These are phyloP conservation scores for Chrysochloris asiatica DNA, from an alignment of 2,113 vertebrate genomes.

Conservation along the genomic window DNA sequence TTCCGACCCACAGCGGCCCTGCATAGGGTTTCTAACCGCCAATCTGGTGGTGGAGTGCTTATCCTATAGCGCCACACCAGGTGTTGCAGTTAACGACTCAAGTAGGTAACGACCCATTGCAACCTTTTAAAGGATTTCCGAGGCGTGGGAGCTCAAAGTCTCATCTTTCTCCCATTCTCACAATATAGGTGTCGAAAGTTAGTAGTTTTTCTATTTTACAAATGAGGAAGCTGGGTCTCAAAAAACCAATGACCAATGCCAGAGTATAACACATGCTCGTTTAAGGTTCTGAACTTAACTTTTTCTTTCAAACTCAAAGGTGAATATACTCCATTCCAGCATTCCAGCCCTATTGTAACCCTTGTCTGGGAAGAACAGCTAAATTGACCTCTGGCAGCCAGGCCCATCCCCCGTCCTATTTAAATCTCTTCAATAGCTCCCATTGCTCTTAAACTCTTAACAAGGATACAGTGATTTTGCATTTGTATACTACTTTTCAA, in stretches of 20 bases:
- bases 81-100: too few relatives aligned
- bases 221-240: not conserved
- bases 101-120: too few relatives aligned
- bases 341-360: not conserved
- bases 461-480: not conserved
- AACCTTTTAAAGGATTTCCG: too few relatives aligned
- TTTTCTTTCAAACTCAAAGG: not conserved
- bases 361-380: not conserved
- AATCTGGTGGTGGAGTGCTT: too few relatives aligned
- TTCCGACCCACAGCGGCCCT: too few relatives aligned
- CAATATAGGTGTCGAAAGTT: too few relatives aligned
- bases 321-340: not conserved
- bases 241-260: not conserved
- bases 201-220: not conserved
- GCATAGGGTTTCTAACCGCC: too few relatives aligned
- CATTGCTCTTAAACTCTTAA: not conserved
- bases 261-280: not conserved
- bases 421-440: constrained; percentile 1
- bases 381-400: not conserved
- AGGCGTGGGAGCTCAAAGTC: too few relatives aligned
- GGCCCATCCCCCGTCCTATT: not conserved
- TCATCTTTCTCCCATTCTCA: too few relatives aligned
- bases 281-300: not conserved
- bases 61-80: too few relatives aligned
- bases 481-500: constrained; percentile 18